Evolutionary conservation across 2,797 vertebrate genomes (phyloP), one percentile per base, ranked within the genome.

Genomic region (Galagoides demidoff): DNA sequence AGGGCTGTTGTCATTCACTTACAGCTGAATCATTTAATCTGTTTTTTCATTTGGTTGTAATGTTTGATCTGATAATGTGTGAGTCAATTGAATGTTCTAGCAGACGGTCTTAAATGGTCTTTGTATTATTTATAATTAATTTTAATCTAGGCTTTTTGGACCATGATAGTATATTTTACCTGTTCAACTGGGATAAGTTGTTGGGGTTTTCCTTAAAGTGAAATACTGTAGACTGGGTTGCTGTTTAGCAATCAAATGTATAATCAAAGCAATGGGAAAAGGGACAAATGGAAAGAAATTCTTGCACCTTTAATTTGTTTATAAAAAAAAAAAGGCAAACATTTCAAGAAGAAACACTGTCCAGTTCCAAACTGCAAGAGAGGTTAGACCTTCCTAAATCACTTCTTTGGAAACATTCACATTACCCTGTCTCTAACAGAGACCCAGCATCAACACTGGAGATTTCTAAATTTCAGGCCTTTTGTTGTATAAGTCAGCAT

Each of bases 251-350:
- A 83, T 52, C 17, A 85, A 96, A 92, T 12, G 77, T 63, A 71
- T 49, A 94, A 91, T 88, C 55, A 95, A 95, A 84, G 31, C 39
- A 79, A 74, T 27, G 1, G 13, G 43, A 83, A 78, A 11, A 52
- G 16, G 12, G 12, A 25, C 14, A 31, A 59, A 49, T 31, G 17
- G 61, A 43, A 57, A 92, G 45, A 94, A 45, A 78, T 74, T 95
- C 76, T 77, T 93, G 52, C 37, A 74, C 84, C 77, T 98, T 98
- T 98, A 97, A 98, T 98, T 98, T 98, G 98, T 98, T 99, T 99
- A 98, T 98, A 98, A 49, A 49, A 49, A 97, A 98, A 98, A 98
- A 96, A 98, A 96, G 90, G 94, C 76, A 98, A 98, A 98, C 97
- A 98, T 96, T 98, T 98, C 97, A 97, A 84, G 79, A 95, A 81